Base-by-base conservation (phyloP, 1,140 invertebrate species). In the Nasonia vitripennis region DNA sequence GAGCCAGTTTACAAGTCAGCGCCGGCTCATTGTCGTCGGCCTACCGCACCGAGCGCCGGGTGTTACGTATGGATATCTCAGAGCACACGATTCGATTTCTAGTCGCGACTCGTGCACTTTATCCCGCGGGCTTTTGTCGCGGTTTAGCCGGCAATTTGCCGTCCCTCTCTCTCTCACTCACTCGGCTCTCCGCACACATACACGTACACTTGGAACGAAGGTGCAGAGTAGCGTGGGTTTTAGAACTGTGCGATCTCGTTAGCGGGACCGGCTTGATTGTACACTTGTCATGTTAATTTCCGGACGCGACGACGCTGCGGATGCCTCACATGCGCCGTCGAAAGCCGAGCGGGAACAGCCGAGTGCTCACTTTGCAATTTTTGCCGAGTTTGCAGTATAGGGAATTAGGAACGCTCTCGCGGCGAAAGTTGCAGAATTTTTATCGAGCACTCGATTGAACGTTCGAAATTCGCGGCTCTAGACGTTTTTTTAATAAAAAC, bases 281-380 rank as follows among this genome's bases (percentile, higher is more conserved):
- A 74, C 71, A 68, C 78, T 85, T 85, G 78, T 86, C 78, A 81
- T 81, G 84, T 23, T 77, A 68, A 86, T 86, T 81, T 83, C 81
- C 78, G 78, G 41, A 62, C 14, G 17, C 20, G 55, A 17, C 34
- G 62, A 68, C 80, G n/a, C 23, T 62, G 51, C 11, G n/a, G 27
- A 14, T 14, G 48, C 23, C 31, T 79, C 45, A 55, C 2, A 10
- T 7, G n/a, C 20, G 17, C 80, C 2, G 7, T 31, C 37, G 9
- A 48, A 37, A 34, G 14, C 31, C 34, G 20, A 20, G 6, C 31
- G 17, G 55, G 5, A 62, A 62, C n/a, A 62, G 55, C 20, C 55
- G n/a, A 62, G 55, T n/a, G 55, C 20, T 62, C 6, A 62, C 55
- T 62, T 62, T 62, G 55, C 55, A 5, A n/a, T 17, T 20, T 62